phyloP scores from a whole-genome alignment of 92 coral and sea anemone species.

The Palythoa grandis region DNA sequence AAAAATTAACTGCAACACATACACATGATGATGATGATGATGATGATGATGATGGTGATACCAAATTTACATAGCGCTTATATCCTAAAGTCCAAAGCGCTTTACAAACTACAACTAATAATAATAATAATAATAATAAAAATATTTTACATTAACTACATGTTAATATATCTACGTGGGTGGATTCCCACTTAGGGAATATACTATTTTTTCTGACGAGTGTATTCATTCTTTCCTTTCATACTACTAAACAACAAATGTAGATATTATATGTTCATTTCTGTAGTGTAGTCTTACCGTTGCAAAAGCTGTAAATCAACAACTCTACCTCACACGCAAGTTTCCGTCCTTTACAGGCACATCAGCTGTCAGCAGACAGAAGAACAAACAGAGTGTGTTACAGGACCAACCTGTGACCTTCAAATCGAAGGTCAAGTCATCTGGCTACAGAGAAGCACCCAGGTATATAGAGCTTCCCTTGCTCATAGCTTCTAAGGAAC shows the following conservation, averaged over 20 bases:
- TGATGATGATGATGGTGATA: neutral
- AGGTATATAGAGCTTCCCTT: constrained; percentile 57
- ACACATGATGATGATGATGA: neutral
- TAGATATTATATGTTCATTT: too few species aligned
- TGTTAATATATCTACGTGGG: too few species aligned
- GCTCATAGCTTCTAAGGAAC: neutral
- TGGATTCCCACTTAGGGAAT: too few species aligned
- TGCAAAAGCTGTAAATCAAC: neutral
- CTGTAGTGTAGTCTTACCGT: neutral
- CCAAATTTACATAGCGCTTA: too few species aligned
- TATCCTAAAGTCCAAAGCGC: too few species aligned
- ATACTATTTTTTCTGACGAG: too few species aligned
- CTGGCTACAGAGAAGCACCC: constrained; percentile 86
- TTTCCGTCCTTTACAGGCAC: neutral
- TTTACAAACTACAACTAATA: too few species aligned
- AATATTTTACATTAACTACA: too few species aligned
- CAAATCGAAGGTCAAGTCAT: constrained; percentile 92
- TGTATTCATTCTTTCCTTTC: too few species aligned
- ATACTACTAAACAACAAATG: too few species aligned
- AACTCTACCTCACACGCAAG: neutral
- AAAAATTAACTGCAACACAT: too few species aligned
- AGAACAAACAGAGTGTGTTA: constrained; percentile 40
- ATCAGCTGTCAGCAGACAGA: neutral
- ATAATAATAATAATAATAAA: too few species aligned
- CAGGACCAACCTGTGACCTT: constrained; percentile 89